Evolutionary conservation across 2,888 invertebrate genomes (phyloP).

Genomic region (Xestia rhomboidea): DNA sequence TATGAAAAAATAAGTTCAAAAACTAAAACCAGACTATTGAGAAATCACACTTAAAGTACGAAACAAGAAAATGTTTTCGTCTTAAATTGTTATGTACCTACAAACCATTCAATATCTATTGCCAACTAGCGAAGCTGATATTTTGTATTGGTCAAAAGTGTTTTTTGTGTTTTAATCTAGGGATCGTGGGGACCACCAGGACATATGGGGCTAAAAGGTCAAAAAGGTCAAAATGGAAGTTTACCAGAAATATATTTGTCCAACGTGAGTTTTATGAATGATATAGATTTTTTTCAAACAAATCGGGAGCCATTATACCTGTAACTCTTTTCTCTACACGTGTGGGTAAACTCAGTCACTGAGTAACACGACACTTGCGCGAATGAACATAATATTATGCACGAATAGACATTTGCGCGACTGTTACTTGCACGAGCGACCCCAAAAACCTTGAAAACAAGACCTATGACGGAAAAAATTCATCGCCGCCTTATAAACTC

Average conservation of each 20-base stretch:
- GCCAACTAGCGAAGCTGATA: no score
- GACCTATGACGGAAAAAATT: no score
- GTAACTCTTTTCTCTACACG: neutral
- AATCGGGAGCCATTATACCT: neutral
- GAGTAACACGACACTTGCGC: neutral
- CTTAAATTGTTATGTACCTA: no score
- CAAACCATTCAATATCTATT: no score
- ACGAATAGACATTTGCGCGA: neutral
- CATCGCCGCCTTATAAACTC: no score
- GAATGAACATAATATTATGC: neutral
- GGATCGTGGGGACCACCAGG: neutral
- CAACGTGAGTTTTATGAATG: conserved; percentile 1
- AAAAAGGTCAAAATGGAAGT: neutral
- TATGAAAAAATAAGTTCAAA: no score
- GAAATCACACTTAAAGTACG: no score
- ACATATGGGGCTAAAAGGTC: neutral
- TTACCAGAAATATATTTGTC: neutral
- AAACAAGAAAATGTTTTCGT: no score
- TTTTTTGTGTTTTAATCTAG: neutral
- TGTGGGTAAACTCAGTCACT: neutral
- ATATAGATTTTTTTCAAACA: neutral
- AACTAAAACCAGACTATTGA: no score
- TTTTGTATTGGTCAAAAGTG: neutral
- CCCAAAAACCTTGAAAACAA: no score
- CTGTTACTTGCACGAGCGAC: neutral